These are phyloP conservation scores for Bombus polaris DNA, from an alignment of 1,140 invertebrate genomes.

Conservation along the genomic window DNA sequence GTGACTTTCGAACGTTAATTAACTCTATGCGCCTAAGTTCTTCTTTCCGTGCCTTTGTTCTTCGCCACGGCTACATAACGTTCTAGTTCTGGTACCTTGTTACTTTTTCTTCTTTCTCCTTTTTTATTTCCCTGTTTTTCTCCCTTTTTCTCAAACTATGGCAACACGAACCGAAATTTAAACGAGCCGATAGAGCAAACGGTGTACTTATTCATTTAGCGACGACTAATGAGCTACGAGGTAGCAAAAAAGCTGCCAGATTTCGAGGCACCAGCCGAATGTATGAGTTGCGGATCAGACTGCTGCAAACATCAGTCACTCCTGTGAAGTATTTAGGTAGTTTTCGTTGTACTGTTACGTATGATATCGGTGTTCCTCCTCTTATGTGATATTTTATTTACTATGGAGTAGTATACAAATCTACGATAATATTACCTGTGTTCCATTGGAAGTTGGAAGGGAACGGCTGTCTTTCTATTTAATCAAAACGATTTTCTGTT, in stretches of 20 bases:
- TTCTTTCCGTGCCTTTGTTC: not conserved
- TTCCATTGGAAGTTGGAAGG: no score
- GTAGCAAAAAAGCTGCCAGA: not conserved
- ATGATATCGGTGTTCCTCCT: no score
- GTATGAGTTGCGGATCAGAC: not conserved
- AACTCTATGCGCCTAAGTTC: conserved; percentile 35
- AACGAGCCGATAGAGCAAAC: conserved; percentile 25
- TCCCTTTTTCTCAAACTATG: not conserved
- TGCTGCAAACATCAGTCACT: no score
- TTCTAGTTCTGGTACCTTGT: not conserved
- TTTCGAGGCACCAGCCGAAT: not conserved
- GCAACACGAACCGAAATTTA: conserved; percentile 26
- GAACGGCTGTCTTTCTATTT: no score
- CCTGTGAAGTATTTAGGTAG: no score
- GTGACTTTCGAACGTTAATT: conserved; percentile 68
- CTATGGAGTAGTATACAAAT: no score
- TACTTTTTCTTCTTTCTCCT: not conserved
- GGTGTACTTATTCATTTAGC: conserved; percentile 64
- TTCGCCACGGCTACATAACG: not conserved
- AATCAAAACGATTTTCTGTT: no score
- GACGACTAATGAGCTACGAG: conserved; percentile 51
- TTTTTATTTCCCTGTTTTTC: not conserved
- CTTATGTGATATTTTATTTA: no score
- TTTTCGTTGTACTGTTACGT: no score
- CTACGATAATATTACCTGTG: no score